These are phyloP conservation scores for Heliconius erato DNA, from an alignment of 2,888 invertebrate species.

Conservation along the genomic window DNA sequence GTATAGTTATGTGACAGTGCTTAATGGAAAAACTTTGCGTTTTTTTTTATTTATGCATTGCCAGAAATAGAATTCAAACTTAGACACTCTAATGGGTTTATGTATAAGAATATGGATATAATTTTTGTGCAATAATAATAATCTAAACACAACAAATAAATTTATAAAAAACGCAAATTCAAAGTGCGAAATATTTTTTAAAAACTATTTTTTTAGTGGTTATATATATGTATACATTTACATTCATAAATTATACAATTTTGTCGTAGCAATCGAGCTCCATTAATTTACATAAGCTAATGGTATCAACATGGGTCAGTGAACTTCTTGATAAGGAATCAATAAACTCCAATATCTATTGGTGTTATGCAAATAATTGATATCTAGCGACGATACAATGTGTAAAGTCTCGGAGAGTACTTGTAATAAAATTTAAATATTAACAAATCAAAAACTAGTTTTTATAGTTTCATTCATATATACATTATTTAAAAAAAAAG, in stretches of 20 bases:
- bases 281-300: constrained; percentile 49
- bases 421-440: background rate
- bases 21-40: no score
- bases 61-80: background rate
- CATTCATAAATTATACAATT: constrained; percentile 31
- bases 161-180: no score
- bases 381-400: constrained; percentile 14
- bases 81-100: no score
- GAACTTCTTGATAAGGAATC: constrained; percentile 76
- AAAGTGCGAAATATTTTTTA: no score
- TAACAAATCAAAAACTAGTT: background rate
- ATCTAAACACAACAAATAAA: no score
- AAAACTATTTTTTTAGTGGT: no score
- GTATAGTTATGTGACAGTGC: no score
- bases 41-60: background rate
- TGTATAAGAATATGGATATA: no score
- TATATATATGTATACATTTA: background rate
- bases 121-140: no score
- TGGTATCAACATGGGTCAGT: constrained; percentile 66
- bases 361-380: constrained; percentile 59
- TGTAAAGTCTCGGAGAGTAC: background rate
- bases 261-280: constrained; percentile 33
- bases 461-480: background rate
- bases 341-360: constrained; percentile 70
- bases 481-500: no score